phyloP scores from a whole-genome alignment of 2,888 invertebrate genomes.

The Amblyjoppa fuscipennis region DNA sequence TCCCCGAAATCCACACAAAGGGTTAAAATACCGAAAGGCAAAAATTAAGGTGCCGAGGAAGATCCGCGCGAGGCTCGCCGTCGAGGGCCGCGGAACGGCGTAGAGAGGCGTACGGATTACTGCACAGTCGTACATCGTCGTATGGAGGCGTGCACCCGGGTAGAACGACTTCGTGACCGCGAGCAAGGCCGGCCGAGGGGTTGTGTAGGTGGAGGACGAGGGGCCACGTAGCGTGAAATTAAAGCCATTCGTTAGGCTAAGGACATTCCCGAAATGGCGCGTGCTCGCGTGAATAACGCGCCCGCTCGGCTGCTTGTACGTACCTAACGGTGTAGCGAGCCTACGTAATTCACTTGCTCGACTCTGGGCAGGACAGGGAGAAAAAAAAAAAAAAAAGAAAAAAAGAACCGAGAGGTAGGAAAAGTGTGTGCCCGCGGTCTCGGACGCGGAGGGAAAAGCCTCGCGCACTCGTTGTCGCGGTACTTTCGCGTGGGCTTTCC shows the following conservation, averaged over 20 bases:
- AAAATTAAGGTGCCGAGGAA: constrained; percentile 68
- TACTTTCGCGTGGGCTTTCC: constrained; percentile 43
- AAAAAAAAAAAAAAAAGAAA: constrained; percentile 42
- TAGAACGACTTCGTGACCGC: constrained; percentile 69
- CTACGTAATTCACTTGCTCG: constrained; percentile 52
- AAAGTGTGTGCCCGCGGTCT: constrained; percentile 37
- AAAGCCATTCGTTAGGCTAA: constrained; percentile 76
- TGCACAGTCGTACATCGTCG: constrained; percentile 57
- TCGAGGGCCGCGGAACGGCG: constrained; percentile 12
- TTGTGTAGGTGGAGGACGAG: constrained; percentile 4
- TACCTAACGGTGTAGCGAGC: constrained; percentile 13
- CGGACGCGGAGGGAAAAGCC: constrained; percentile 29
- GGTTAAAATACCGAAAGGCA: constrained; percentile 61
- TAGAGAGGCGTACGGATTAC: constrained; percentile 6
- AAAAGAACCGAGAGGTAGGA: constrained; percentile 35
- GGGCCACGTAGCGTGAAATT: constrained; percentile 74
- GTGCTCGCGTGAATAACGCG: constrained; percentile 67
- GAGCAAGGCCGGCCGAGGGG: constrained; percentile 36
- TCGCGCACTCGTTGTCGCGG: constrained; percentile 31
- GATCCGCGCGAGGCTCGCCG: constrained; percentile 63
- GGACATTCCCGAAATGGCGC: constrained; percentile 70
- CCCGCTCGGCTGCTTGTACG: constrained; percentile 43
- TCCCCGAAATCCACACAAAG: too few species aligned
- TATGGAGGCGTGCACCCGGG: constrained; percentile 59
- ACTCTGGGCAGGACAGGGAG: not conserved